Percentiles rank a stretch among this genome's conserved stretches.
phyloP scores from a whole-genome alignment of 2,797 vertebrate genomes.

The Cheirogaleus major region DNA sequence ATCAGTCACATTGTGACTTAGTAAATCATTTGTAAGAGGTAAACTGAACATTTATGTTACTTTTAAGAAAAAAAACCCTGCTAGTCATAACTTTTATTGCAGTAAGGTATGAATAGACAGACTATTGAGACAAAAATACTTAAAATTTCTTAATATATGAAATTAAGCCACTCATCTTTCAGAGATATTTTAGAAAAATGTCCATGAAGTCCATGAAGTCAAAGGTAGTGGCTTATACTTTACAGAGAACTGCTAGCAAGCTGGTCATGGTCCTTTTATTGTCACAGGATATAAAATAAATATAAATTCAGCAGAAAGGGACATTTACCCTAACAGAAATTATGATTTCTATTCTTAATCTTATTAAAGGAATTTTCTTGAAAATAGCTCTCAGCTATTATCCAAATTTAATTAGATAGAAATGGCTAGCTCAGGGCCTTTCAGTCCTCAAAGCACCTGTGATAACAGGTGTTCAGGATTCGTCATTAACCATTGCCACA shows the following conservation, averaged over 20 bases:
- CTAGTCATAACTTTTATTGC: background rate
- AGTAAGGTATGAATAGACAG: background rate
- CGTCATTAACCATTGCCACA: background rate
- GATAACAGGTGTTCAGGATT: background rate
- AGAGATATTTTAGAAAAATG: background rate
- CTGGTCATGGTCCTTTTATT: background rate
- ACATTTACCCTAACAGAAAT: background rate
- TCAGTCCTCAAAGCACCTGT: background rate
- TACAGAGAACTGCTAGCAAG: background rate
- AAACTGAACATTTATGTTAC: background rate
- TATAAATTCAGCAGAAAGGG: background rate
- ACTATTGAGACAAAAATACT: background rate
- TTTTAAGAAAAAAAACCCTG: background rate
- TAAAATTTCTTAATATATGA: background rate
- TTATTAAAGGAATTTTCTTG: background rate
- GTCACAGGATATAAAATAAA: background rate
- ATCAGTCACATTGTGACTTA: background rate
- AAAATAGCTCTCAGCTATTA: background rate
- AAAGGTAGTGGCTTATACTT: background rate
- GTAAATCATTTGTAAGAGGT: background rate
- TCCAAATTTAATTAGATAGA: constrained; percentile 30
- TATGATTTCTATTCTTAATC: background rate
- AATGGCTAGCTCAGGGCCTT: background rate
- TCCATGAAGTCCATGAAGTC: background rate
- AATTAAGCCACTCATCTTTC: background rate